These are phyloP conservation scores for Piliocolobus tephrosceles DNA, from an alignment of 2,113 vertebrate genomes.

Conservation along the genomic window DNA sequence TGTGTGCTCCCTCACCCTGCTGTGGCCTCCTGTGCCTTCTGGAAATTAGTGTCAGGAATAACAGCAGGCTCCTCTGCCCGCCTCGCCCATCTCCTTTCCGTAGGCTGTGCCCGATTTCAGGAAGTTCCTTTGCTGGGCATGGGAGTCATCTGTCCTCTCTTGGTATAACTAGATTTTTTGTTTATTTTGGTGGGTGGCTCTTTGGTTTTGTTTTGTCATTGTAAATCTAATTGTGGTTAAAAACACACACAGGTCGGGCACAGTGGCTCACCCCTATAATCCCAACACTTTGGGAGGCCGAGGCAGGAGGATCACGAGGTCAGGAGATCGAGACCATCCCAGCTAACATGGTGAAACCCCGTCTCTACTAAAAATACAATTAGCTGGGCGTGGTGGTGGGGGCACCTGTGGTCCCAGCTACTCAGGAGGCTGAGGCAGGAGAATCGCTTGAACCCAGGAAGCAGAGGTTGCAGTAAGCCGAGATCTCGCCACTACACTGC, in stretches of 20 bases:
- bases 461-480: no score
- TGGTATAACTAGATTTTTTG: not conserved
- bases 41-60: not conserved
- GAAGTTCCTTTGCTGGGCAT: not conserved
- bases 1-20: fast-evolving
- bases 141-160: not conserved
- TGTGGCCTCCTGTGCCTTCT: not conserved
- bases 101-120: not conserved
- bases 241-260: not conserved
- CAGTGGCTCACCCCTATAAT: no score
- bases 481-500: no score
- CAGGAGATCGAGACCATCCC: no score
- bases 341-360: no score
- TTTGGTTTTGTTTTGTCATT: not conserved
- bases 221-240: not conserved
- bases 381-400: no score
- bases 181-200: not conserved
- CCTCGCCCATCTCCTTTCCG: fast-evolving
- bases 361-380: no score
- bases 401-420: no score
- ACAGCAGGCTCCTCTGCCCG: fast-evolving
- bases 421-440: no score
- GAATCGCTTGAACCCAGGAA: no score
- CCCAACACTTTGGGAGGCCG: no score
- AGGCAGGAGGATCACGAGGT: no score